Evolutionary conservation across 2,113 vertebrate genomes (phyloP), one percentile per base, ranked within the genome.

Genomic region (Muntiacus muntjak): DNA sequence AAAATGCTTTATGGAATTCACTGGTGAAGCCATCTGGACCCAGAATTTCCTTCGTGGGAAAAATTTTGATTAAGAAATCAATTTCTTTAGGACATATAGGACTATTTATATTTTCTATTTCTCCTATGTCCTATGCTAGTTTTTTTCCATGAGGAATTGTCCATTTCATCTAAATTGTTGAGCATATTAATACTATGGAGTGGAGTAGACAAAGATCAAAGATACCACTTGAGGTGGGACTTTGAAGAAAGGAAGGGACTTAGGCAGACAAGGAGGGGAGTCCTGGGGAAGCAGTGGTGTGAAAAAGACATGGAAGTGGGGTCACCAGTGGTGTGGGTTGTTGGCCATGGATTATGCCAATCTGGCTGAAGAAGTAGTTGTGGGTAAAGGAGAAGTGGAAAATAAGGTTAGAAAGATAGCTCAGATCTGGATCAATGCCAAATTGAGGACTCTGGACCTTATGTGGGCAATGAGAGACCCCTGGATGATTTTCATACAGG

Each of bases 11-110:
- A 88, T 79, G 45, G n/a, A 78, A 58, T 78, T 92, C 45, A 60
- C 82, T 83, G 47, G 36, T 91, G 40, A 97, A 89, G 62, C 81
- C 88, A 97, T 76, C 36, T 93, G 54, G 55, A 36, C 33, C 33
- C 90, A 9, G 76, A 82, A 88, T 97, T 96, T 97, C 95, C 90
- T 86, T 87, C 96, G 33, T 71, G 45, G 26, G 45, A 87, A 94
- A 57, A 58, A 23, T 90, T 96, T 97, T 91, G 43, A 82, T 89
- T 87, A 95, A 87, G 40, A 97, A 97, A 88, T 97, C 7, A 64
- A 67, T 95, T 95, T 85, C 95, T 91, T 84, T 89, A 84, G 25
- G 71, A 97, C 17, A 78, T 87, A 74, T 12, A 94, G 50, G 74
- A 89, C 40, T 89, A 55, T 76, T 94, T 74, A 11, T 79, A 82